phyloP scores from a whole-genome alignment of 2,888 invertebrate genomes.

The Phyto melanocephala region DNA sequence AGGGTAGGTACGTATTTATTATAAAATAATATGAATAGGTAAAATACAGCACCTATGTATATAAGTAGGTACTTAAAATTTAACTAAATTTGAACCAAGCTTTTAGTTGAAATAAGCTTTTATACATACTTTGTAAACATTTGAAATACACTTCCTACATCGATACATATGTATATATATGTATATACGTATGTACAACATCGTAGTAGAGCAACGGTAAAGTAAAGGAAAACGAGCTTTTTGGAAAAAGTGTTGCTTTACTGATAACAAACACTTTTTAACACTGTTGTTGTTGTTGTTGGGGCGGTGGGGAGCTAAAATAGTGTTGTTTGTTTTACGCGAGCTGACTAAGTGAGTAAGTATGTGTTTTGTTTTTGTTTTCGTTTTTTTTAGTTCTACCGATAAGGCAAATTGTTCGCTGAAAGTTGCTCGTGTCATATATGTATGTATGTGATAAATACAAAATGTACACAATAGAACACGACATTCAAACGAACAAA shows the following conservation, averaged over 20 bases:
- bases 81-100: too few relatives aligned
- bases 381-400: slow-evolving; percentile 38
- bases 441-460: slow-evolving; percentile 46
- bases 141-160: too few relatives aligned
- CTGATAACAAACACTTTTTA: slow-evolving; percentile 56
- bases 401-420: slow-evolving; percentile 63
- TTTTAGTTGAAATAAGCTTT: too few relatives aligned
- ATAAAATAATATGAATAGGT: too few relatives aligned
- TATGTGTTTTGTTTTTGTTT: slow-evolving; percentile 18
- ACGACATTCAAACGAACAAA: slow-evolving; percentile 34
- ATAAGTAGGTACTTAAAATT: too few relatives aligned
- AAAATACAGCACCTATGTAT: too few relatives aligned
- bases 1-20: too few relatives aligned
- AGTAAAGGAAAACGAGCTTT: slow-evolving; percentile 14
- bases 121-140: too few relatives aligned
- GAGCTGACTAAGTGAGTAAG: slow-evolving; percentile 9
- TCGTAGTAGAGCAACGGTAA: not conserved
- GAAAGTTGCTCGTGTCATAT: slow-evolving; percentile 61
- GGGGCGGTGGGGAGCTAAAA: slow-evolving; percentile 1
- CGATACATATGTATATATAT: not conserved
- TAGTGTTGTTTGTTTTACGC: slow-evolving; percentile 62
- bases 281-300: not conserved
- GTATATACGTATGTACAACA: not conserved
- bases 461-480: slow-evolving; percentile 9
- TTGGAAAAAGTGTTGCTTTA: slow-evolving; percentile 58